Evolutionary conservation across 2,113 vertebrate genomes (phyloP), one percentile per base, ranked within the genome.

Genomic region (Bolborhynchus lineola): DNA sequence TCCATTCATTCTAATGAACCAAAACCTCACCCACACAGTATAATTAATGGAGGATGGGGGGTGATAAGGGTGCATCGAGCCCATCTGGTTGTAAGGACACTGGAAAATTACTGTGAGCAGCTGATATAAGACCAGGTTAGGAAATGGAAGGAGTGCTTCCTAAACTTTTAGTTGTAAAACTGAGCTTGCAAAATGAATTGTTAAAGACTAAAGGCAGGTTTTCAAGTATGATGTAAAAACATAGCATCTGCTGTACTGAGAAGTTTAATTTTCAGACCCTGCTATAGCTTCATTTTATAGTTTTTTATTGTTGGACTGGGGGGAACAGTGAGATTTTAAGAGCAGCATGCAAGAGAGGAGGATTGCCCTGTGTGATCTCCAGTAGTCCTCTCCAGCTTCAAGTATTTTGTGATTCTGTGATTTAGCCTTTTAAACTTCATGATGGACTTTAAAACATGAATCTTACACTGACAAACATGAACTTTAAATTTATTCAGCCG

Each of bases 11-110:
- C 3, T 68, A 62, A 7, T 13, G n/a, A 15, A 64, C 11, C 23
- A 81, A 80, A 84, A 57, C 14, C 9, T 57, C 24, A 55, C 33
- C 6, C 21, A 25, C 26, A 69, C 1, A 5, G 3, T 6, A 19
- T 49, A 68, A 28, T 52, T 67, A 53, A 37, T 0, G 0, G 26
- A 55, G 21, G 26, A 33, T 67, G 21, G 20, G 10, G 52, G 7
- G 7, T 46, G 42, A 46, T 1, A 0, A 33, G 11, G 52, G 7
- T 25, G 6, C 33, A 24, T 37, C 0, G 1, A 37, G 18, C 9
- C 37, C 23, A 35, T 6, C 11, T 23, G 18, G 11, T 69, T 1
- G 0, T 59, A 47, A 75, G 13, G 19, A 44, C 42, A 33, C 62
- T 2, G 31, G 21, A 21, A 26, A 50, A 14, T 29, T 67, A 14